Evolutionary conservation across 2,113 vertebrate species (phyloP).

Genomic region (Scolopax mira): DNA sequence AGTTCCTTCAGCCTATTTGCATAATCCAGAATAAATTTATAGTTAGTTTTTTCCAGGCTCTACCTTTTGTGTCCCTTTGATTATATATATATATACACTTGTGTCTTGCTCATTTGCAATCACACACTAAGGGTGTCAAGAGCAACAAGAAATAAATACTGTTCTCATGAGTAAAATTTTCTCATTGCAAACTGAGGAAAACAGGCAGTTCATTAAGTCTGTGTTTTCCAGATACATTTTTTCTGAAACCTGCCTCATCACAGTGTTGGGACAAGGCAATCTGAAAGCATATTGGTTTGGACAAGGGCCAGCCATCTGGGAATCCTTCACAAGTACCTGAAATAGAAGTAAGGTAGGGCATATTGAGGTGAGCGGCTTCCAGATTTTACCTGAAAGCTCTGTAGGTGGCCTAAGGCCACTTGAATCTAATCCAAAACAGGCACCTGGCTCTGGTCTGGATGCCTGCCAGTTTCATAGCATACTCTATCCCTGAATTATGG

Average conservation of each 20-base stretch:
- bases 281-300: constrained; percentile 61
- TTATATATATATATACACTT: not conserved
- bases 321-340: constrained; percentile 69
- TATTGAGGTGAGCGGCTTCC: constrained; percentile 66
- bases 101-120: not conserved
- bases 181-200: not conserved
- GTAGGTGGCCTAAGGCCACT: constrained; percentile 80
- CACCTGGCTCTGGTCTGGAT: constrained; percentile 80
- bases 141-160: not conserved
- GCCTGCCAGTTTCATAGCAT: constrained; percentile 69
- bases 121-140: not conserved
- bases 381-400: constrained; percentile 73
- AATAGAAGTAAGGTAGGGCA: constrained; percentile 58
- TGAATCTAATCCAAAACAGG: constrained; percentile 76
- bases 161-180: not conserved
- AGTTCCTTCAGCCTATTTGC: not conserved
- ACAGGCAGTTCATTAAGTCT: not conserved
- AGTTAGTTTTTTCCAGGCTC: not conserved
- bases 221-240: constrained; percentile 16
- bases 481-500: constrained; percentile 68
- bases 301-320: constrained; percentile 74
- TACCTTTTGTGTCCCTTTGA: not conserved
- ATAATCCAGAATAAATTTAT: not conserved
- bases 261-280: not conserved
- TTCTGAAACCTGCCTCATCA: constrained; percentile 31